Evolutionary conservation across 2,797 vertebrate species (phyloP), one percentile per base, ranked within the genome.

Genomic region (Amazona ochrocephala): DNA sequence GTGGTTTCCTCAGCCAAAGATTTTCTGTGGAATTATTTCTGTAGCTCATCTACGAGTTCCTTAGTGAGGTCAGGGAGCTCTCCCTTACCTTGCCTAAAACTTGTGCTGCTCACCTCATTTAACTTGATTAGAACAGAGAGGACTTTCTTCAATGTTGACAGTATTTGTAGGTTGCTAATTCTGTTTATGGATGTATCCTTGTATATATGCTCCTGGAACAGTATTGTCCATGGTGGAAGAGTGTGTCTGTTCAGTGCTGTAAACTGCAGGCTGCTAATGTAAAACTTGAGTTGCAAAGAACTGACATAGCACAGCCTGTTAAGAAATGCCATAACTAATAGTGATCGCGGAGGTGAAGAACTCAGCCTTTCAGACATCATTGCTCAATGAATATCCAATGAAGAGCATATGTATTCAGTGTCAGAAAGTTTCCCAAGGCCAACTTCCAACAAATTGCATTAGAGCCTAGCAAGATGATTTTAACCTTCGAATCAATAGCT

Each of bases 351-450:
- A 88, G 87, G 80, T 94, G 91, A 96, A 84, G 89, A 97, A 32
- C 94, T 93, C 91, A 96, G 91, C 87, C 92, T 94, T 97, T 97
- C 95, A 96, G 87, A 97, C 96, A 93, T 96, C 96, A 93, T 89
- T 97, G 91, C 94, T 94, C 96, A 96, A 90, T 95, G 95, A 97
- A 96, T 89, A 96, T 78, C 94, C 94, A 92, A 76, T 2, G 2
- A 95, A 94, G 93, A 96, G 90, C 86, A 27, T 61, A 74, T 90
- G 91, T 94, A 97, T 92, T 79, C 95, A 93, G 92, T 97, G 97
- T 95, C 96, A 98, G 94, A 96, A 97, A 96, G 94, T 97, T 97
- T 97, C 97, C 97, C 96, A 97, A 97, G 97, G 97, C 97, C 95
- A 97, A 90, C 96, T 97, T 97, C 94, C 95, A 97, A 96, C 96